A percentile compares a stretch with the other conserved stretches of the same genome.
phyloP scores from a whole-genome alignment of 2,888 invertebrate genomes.

The Drosophila lacicola region DNA sequence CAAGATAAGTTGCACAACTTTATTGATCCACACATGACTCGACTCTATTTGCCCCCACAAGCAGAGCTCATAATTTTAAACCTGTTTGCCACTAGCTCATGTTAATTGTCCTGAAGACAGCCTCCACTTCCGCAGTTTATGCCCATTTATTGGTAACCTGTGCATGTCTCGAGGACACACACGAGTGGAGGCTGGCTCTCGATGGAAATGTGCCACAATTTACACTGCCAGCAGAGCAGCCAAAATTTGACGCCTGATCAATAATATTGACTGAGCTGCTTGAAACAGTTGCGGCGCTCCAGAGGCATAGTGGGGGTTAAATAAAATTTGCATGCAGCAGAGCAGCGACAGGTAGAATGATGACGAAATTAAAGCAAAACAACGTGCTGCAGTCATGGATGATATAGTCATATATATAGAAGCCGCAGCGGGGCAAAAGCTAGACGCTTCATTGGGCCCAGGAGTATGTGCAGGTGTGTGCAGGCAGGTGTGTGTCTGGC shows the following conservation, averaged over 20 bases:
- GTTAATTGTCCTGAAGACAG: constrained; percentile 58
- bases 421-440: constrained; percentile 29
- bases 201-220: constrained; percentile 68
- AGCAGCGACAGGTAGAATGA: constrained; percentile 58
- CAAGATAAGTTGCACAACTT: no score
- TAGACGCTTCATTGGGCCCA: constrained; percentile 43
- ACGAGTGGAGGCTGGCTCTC: constrained; percentile 25
- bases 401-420: constrained; percentile 35
- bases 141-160: constrained; percentile 31
- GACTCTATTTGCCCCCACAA: no score
- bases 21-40: no score
- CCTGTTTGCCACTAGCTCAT: constrained; percentile 34
- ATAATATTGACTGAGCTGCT: constrained; percentile 70
- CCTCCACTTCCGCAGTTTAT: neutral
- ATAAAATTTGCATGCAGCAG: constrained; percentile 68
- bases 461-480: constrained; percentile 8
- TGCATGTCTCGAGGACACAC: constrained; percentile 26
- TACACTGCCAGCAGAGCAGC: constrained; percentile 34
- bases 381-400: constrained; percentile 50
- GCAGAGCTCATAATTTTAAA: neutral
- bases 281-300: constrained; percentile 22
- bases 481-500: constrained; percentile 31
- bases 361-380: constrained; percentile 78
- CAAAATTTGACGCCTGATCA: constrained; percentile 76
- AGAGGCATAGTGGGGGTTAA: neutral